phyloP scores from a whole-genome alignment of 2,888 invertebrate genomes.

The Microplitis deprimator region DNA sequence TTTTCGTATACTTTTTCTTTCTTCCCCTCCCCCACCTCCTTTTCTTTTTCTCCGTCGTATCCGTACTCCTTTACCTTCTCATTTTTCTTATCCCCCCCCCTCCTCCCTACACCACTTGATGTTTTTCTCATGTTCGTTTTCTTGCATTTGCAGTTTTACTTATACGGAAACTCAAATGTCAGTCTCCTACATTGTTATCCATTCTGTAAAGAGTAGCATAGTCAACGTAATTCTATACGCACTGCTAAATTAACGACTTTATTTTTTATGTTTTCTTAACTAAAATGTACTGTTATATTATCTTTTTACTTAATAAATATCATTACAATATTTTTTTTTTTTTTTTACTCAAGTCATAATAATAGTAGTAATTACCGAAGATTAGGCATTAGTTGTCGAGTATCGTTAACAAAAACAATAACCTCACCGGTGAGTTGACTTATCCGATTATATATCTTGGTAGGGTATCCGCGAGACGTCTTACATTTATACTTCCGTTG shows the following conservation, averaged over 20 bases:
- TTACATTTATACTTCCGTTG: conserved; percentile 33
- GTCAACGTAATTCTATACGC: conserved; percentile 13
- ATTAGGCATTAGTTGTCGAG: neutral
- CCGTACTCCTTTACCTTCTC: neutral
- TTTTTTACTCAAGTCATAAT: neutral
- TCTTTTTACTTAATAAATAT: neutral
- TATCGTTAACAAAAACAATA: conserved; percentile 15
- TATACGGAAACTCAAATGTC: conserved; percentile 38
- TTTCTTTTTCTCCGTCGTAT: conserved; percentile 35
- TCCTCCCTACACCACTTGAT: conserved; percentile 38
- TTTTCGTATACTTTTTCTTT: conserved; percentile 29
- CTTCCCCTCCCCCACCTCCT: conserved; percentile 19
- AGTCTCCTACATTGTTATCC: conserved; percentile 38
- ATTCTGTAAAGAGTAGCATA: conserved; percentile 29
- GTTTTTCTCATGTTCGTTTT: conserved; percentile 36
- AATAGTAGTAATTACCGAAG: neutral
- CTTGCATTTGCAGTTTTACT: conserved; percentile 43
- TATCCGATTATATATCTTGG: conserved; percentile 21
- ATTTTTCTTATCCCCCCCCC: conserved; percentile 16
- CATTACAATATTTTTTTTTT: too few relatives aligned
- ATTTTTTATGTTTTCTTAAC: neutral
- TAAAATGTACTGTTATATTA: neutral
- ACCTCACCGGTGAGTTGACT: neutral
- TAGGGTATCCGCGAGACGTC: conserved; percentile 33
- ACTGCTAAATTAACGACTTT: neutral